Percentiles rank a stretch among this genome's conserved stretches.
Conservation (phyloP, 2,888 invertebrate genomes). For the Dasysyrphus albostriatus region DNA sequence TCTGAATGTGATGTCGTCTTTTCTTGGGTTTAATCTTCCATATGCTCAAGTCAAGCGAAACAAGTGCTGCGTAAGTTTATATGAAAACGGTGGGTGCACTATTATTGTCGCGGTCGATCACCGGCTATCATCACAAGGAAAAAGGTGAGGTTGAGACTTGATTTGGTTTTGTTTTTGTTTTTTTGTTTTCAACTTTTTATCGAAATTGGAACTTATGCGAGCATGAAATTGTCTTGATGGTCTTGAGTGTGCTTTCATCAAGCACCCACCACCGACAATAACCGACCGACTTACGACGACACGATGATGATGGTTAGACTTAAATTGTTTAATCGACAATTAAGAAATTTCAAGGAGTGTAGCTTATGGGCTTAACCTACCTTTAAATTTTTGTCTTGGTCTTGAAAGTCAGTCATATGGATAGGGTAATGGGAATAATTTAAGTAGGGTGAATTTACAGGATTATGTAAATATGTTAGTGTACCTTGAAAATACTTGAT, state of each 20-base stretch:
- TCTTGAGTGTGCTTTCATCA: constrained; percentile 40
- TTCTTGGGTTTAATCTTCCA: constrained; percentile 44
- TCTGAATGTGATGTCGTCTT: constrained; percentile 47
- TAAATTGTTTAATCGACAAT: constrained; percentile 70
- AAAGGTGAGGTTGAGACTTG: constrained; percentile 26
- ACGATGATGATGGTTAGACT: constrained; percentile 59
- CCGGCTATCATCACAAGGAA: constrained; percentile 54
- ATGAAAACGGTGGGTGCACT: constrained; percentile 69
- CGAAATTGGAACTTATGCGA: constrained; percentile 56
- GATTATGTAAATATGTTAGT: background rate
- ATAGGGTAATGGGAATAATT: background rate
- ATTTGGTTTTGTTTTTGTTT: background rate
- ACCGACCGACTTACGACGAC: constrained; percentile 21
- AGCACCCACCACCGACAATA: constrained; percentile 5
- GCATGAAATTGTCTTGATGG: constrained; percentile 71
- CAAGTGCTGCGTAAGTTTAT: constrained; percentile 58
- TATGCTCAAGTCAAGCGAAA: constrained; percentile 74
- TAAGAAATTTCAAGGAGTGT: constrained; percentile 73
- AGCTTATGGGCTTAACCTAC: constrained; percentile 41
- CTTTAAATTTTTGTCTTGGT: constrained; percentile 26
- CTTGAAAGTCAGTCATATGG: constrained; percentile 17
- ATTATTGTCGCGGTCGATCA: constrained; percentile 65
- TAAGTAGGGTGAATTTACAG: background rate
- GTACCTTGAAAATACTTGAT: no score
- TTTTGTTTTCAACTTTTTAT: background rate